Evolutionary conservation across 1,140 invertebrate genomes (phyloP), one percentile per base, ranked within the genome.

Genomic region (Drosophila triauraria): DNA sequence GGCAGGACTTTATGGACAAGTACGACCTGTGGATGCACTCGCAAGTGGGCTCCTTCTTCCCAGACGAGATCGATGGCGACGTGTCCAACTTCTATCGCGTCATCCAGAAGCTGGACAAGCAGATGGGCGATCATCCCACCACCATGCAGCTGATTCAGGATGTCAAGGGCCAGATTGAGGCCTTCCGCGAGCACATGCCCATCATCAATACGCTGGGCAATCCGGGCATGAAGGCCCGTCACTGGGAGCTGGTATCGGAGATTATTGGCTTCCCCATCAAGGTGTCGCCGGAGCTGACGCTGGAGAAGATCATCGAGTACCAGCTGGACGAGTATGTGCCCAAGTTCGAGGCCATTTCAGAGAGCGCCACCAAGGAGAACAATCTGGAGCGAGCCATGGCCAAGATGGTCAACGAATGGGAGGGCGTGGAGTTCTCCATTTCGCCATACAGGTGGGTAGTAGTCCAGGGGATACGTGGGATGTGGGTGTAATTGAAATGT

Each of bases 181-280:
- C 96, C 17, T 99, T 99, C 93, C 96, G 96, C 71, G 96, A 97
- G 48, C 95, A 99, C 91, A 95, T 99, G 95, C 97, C 98, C 0
- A 95, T 99, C 7, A 96, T 99, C 56, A 95, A 96, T 88, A 98
- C 97, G 0, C 93, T 99, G 2, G 98, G 98, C 44, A 99, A 99
- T 94, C 98, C 98, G 5, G 98, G 96, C 40, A 95, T 99, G 94
- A 97, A 99, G 88, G 95, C 95, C 12, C 95, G 98, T 10, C 98
- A 99, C 93, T 99, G 98, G 98, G 98, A 99, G 86, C 96, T 97
- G 93, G 96, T 99, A 12, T 98, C 98, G 0, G 98, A 99, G 82
- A 97, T 99, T 64, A 97, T 99, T 78, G 98, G 98, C 0, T 99
- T 98, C 93, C 97, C 97, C 1, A 96, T 99, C 25, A 95, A 96